Evolutionary conservation across 2,888 invertebrate species (phyloP).

Genomic region (Synanthedon tipuliformis): DNA sequence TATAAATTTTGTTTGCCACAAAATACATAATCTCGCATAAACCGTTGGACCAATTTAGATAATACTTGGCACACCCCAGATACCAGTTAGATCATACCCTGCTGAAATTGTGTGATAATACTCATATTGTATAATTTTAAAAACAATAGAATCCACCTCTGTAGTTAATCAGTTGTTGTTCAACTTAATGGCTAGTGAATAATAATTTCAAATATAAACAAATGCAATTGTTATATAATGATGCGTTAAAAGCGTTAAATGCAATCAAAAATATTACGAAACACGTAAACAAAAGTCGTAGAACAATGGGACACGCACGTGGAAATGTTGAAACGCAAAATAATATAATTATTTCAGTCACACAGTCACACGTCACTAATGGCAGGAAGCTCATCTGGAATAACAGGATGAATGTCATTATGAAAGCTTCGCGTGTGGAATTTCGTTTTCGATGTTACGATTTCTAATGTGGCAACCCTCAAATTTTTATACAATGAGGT

Average conservation of each 20-base stretch:
- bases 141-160: too few relatives aligned
- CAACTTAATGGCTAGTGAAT: background rate
- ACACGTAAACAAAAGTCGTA: conserved; percentile 1
- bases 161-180: too few relatives aligned
- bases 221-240: conserved; percentile 4
- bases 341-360: conserved; percentile 20
- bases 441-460: conserved; percentile 20
- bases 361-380: conserved; percentile 18
- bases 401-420: conserved; percentile 38
- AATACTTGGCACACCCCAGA: too few relatives aligned
- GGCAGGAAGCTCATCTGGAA: conserved; percentile 35
- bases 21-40: too few relatives aligned
- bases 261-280: conserved; percentile 19
- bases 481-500: conserved; percentile 5
- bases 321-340: conserved; percentile 28
- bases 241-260: conserved; percentile 5
- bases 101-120: too few relatives aligned
- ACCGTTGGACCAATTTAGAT: too few relatives aligned
- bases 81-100: too few relatives aligned
- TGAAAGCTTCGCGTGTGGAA: conserved; percentile 34
- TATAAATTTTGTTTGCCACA: too few relatives aligned
- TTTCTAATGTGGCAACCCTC: conserved; percentile 16
- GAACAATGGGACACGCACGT: conserved; percentile 36
- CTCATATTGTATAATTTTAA: too few relatives aligned
- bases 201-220: conserved; percentile 7